phyloP scores from a whole-genome alignment of 2,113 vertebrate genomes.

The Oophaga pumilio region DNA sequence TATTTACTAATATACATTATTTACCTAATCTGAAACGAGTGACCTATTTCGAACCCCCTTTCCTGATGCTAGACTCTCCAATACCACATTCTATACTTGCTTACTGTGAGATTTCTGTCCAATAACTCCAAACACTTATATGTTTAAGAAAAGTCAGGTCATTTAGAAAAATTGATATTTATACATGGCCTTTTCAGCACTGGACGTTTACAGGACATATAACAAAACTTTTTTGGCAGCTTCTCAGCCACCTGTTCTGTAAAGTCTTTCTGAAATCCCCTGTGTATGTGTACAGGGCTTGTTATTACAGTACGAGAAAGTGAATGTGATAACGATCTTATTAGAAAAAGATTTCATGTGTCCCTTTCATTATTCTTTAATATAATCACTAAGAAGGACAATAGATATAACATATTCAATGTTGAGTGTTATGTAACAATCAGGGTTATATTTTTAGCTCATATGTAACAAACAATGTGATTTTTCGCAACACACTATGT shows the following conservation, averaged over 20 bases:
- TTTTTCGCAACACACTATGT: too few relatives aligned
- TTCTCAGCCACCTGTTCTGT: constrained; percentile 30
- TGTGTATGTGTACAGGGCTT: not conserved
- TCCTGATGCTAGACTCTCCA: too few relatives aligned
- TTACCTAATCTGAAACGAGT: too few relatives aligned
- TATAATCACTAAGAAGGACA: not conserved
- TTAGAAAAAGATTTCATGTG: not conserved
- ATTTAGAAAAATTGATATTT: constrained; percentile 11
- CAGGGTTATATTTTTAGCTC: too few relatives aligned
- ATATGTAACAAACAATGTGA: too few relatives aligned
- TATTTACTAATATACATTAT: too few relatives aligned
- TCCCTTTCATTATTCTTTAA: not conserved
- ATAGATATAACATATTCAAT: not conserved
- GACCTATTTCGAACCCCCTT: too few relatives aligned
- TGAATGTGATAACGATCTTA: not conserved
- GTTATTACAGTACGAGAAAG: not conserved
- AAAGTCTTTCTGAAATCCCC: not conserved
- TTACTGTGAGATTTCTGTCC: not conserved
- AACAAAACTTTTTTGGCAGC: constrained; percentile 35
- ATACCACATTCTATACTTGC: too few relatives aligned
- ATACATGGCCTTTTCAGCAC: not conserved
- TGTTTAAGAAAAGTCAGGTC: constrained; percentile 9
- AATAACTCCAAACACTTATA: constrained; percentile 1
- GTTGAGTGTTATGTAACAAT: not conserved
- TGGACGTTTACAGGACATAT: not conserved